A percentile compares a stretch with the other conserved stretches of the same genome.
These are phyloP conservation scores for Pelecanoides urinatrix DNA, from an alignment of 2,113 vertebrate species.

Conservation along the genomic window DNA sequence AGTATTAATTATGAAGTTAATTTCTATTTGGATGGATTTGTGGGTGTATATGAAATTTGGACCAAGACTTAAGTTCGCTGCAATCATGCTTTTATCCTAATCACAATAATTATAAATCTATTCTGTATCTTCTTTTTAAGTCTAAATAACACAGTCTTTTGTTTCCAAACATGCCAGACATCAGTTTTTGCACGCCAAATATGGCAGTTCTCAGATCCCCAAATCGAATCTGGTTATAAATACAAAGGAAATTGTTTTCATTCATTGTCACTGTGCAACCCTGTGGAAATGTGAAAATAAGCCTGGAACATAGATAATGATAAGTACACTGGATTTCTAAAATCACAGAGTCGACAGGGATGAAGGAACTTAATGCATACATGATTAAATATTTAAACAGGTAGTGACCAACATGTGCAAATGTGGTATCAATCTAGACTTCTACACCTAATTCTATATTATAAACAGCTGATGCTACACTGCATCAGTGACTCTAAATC, in stretches of 20 bases:
- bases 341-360: not conserved
- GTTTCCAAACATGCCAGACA: conserved; percentile 23
- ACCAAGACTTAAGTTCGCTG: not conserved
- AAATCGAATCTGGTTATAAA: not conserved
- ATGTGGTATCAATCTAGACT: not conserved
- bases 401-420: not conserved
- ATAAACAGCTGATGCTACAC: not conserved
- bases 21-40: conserved; percentile 3
- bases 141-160: not conserved
- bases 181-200: not conserved
- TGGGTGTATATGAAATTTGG: conserved; percentile 1
- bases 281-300: not conserved
- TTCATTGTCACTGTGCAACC: not conserved
- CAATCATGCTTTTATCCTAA: conserved; percentile 10
- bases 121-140: not conserved
- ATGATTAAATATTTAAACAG: conserved; percentile 17
- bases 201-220: not conserved
- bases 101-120: conserved; percentile 21
- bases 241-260: not conserved
- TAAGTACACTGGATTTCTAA: not conserved
- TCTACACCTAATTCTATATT: not conserved
- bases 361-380: not conserved
- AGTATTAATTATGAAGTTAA: conserved; percentile 19
- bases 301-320: not conserved
- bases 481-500: accelerated